phyloP scores from a whole-genome alignment of 2,113 vertebrate genomes.

The Phyllostomus discolor region DNA sequence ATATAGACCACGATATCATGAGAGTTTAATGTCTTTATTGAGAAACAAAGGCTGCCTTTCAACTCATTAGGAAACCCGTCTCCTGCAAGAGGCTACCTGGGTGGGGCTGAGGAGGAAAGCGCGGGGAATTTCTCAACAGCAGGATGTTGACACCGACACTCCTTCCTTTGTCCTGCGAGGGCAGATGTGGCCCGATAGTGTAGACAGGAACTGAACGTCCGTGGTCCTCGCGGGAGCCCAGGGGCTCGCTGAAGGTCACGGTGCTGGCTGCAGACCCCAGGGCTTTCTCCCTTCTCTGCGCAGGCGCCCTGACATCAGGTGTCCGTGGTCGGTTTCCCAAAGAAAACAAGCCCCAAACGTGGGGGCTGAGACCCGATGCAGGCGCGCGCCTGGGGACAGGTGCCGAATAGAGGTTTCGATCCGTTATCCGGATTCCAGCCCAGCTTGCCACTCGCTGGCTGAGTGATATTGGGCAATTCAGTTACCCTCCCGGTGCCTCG shows the following conservation, averaged over 20 bases:
- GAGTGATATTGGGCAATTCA: not conserved
- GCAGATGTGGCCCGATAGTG: not conserved
- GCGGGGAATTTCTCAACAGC: not conserved
- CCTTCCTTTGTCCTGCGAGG: not conserved
- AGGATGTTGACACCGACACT: not conserved
- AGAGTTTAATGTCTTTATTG: not conserved
- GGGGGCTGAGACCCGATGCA: not conserved
- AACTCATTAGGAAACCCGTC: not conserved
- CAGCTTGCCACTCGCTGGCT: not conserved
- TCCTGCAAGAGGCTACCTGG: not conserved
- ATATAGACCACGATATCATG: not conserved
- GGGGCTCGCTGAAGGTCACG: not conserved
- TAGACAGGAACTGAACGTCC: not conserved
- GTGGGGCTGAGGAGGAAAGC: not conserved
- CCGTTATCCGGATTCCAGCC: not conserved
- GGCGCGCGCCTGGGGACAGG: not conserved
- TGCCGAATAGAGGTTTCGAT: not conserved
- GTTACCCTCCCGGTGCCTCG: not conserved
- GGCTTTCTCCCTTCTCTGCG: not conserved
- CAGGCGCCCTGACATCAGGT: not conserved
- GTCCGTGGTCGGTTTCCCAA: not conserved
- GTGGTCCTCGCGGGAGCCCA: not conserved
- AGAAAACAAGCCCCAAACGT: not conserved
- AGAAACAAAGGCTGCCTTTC: slow-evolving; percentile 36
- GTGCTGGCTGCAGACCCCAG: not conserved